A percentile compares a stretch with the other conserved stretches of the same genome.
Evolutionary conservation across 1,140 invertebrate genomes (phyloP).

Genomic region (Conopomorpha cramerella): DNA sequence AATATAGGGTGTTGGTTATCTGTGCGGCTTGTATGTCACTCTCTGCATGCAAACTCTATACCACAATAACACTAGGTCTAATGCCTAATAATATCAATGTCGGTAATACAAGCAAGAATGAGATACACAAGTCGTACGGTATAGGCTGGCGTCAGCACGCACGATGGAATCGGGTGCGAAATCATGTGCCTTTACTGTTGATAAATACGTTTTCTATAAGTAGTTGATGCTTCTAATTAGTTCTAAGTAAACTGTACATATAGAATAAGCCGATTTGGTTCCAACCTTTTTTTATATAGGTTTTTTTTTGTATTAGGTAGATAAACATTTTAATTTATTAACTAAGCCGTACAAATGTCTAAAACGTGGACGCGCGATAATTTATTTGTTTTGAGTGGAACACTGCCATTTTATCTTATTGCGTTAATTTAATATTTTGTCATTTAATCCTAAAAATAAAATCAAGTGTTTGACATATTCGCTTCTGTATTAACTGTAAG

Average conservation of each 20-base stretch:
- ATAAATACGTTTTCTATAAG: slow-evolving; percentile 55
- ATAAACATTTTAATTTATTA: slow-evolving; percentile 44
- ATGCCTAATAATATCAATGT: not conserved
- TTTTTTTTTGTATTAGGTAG: slow-evolving; percentile 43
- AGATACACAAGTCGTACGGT: not conserved
- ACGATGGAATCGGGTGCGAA: slow-evolving; percentile 44
- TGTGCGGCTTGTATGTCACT: no score
- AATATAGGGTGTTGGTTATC: no score
- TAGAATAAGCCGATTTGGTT: slow-evolving; percentile 42
- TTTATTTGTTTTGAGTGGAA: not conserved
- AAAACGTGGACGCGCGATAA: not conserved
- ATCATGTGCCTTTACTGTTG: slow-evolving; percentile 58
- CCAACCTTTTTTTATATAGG: slow-evolving; percentile 47
- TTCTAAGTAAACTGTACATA: slow-evolving; percentile 51
- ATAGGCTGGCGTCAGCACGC: not conserved
- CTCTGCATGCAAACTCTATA: not conserved
- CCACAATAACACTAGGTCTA: not conserved
- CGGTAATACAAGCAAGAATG: not conserved
- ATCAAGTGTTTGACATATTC: not conserved
- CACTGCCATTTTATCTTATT: not conserved
- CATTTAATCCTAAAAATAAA: not conserved
- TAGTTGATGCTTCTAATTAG: slow-evolving; percentile 58
- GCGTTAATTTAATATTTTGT: not conserved
- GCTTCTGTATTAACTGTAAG: not conserved
- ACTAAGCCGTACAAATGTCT: no score